Base-by-base conservation (phyloP, 2,888 invertebrate genomes). In the Drosophila tanythrix region DNA sequence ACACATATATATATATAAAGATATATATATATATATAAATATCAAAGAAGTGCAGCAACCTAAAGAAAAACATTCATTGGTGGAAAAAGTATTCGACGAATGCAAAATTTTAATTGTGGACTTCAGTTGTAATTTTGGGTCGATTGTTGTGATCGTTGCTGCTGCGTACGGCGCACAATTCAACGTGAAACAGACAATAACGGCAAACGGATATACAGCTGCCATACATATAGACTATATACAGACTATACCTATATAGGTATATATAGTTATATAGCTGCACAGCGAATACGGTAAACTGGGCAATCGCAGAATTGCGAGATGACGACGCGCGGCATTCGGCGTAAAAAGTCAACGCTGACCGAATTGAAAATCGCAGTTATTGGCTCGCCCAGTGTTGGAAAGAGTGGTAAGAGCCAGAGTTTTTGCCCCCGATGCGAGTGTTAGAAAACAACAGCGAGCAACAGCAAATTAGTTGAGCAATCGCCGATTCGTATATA, bases 321-420 rank as follows among this genome's bases (percentile, higher is more conserved):
- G 58, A 96, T 96, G 96, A 95, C 97, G 88, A 95, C 97, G 82
- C 95, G 97, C 89, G 97, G 96, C 56, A 97, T 98, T 82, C 94
- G 97, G 84, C 95, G 97, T 89, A 98, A 98, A 94, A 98, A 98
- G 94, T 97, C 97, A 52, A 96, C 97, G 84, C 94, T 98, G 77
- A 96, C 97, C 73, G 98, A 98, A 94, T 96, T 98, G 81, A 98
- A 98, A 94, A 96, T 98, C 88, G 97, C 97, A 50, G 97, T 98
- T 83, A 94, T 98, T 81, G 98, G 98, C 66, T 97, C 97, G 67
- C 97, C 97, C 21, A 96, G 96, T 77, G 98, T 98, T 79, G 98
- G 98, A 74, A 98, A 98, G 94, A 98, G 97, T 93, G 98, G 98
- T 98, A 95, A 88, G 89, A 27, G 10, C 15, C 38, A 11, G 27